phyloP scores from a whole-genome alignment of 2,797 vertebrate species.

The Oceanodroma leucorhoa region DNA sequence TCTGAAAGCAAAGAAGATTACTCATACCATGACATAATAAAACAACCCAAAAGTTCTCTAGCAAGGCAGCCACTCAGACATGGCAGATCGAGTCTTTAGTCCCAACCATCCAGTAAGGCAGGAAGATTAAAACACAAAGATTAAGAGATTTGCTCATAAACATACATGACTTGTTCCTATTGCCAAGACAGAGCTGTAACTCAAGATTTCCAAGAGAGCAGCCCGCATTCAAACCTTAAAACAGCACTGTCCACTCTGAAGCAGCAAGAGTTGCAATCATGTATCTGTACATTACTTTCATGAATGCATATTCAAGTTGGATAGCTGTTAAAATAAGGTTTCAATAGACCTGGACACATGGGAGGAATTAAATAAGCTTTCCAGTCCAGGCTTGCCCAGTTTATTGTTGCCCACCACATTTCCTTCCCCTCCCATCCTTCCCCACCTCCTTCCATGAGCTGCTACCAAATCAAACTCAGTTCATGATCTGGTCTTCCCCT shows the following conservation, averaged over 20 bases:
- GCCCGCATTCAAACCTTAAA: not conserved
- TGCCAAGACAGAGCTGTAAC: not conserved
- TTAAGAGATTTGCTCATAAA: not conserved
- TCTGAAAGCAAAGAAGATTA: conserved; percentile 62
- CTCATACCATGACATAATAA: not conserved
- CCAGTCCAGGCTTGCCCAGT: not conserved
- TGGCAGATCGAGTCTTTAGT: not conserved
- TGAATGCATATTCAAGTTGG: not conserved
- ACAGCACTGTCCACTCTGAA: not conserved
- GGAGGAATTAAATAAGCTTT: not conserved
- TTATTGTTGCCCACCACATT: not conserved
- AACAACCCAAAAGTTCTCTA: not conserved
- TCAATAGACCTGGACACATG: not conserved
- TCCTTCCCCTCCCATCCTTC: not conserved
- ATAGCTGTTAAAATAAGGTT: not conserved
- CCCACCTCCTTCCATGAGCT: not conserved
- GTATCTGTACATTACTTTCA: not conserved
- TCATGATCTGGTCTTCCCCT: not conserved
- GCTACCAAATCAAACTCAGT: not conserved
- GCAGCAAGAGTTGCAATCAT: not conserved
- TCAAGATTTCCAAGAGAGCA: not conserved
- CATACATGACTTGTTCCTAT: not conserved
- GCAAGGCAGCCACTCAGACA: not conserved
- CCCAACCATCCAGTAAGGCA: not conserved
- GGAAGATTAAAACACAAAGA: not conserved